Percentiles rank a stretch among this genome's conserved stretches.
These are phyloP conservation scores for Alentia gelatinosa DNA, from an alignment of 2,888 invertebrate species.

Conservation along the genomic window DNA sequence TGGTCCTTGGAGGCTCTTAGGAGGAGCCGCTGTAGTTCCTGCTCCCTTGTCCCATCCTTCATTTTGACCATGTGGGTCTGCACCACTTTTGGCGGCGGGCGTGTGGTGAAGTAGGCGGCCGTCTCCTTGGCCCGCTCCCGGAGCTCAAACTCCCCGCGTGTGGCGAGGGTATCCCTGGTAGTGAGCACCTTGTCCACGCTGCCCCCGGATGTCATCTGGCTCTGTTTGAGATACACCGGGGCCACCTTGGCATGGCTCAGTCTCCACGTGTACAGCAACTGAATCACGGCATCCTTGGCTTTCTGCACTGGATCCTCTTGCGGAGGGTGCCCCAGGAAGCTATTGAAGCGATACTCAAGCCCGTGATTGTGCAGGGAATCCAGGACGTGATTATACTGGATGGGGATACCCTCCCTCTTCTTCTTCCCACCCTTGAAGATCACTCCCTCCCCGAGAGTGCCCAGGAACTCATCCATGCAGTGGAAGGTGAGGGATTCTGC, in stretches of 20 bases:
- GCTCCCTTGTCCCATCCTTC: slow-evolving; percentile 9
- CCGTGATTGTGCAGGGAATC: background rate
- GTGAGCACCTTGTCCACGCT: slow-evolving; percentile 23
- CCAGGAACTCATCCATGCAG: slow-evolving; percentile 51
- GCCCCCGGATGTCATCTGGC: slow-evolving; percentile 36
- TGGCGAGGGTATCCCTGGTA: background rate
- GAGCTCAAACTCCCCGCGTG: slow-evolving; percentile 23
- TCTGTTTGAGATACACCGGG: background rate
- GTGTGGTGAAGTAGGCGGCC: background rate
- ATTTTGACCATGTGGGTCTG: background rate
- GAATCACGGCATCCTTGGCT: slow-evolving; percentile 38
- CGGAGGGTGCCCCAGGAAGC: background rate
- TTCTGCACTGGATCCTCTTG: slow-evolving; percentile 19
- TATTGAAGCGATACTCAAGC: slow-evolving; percentile 17
- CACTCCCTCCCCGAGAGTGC: slow-evolving; percentile 13
- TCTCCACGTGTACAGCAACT: slow-evolving; percentile 43
- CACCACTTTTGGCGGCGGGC: background rate
- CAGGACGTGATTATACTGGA: background rate
- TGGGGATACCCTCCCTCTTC: slow-evolving; percentile 13
- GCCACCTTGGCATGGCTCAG: slow-evolving; percentile 34
- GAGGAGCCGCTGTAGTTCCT: background rate
- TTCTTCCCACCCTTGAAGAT: slow-evolving; percentile 31
- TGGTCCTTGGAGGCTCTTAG: background rate
- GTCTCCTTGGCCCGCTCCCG: slow-evolving; percentile 46
- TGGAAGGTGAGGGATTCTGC: slow-evolving; percentile 44